phyloP scores from a whole-genome alignment of 2,113 vertebrate species.

The Redunca redunca region DNA sequence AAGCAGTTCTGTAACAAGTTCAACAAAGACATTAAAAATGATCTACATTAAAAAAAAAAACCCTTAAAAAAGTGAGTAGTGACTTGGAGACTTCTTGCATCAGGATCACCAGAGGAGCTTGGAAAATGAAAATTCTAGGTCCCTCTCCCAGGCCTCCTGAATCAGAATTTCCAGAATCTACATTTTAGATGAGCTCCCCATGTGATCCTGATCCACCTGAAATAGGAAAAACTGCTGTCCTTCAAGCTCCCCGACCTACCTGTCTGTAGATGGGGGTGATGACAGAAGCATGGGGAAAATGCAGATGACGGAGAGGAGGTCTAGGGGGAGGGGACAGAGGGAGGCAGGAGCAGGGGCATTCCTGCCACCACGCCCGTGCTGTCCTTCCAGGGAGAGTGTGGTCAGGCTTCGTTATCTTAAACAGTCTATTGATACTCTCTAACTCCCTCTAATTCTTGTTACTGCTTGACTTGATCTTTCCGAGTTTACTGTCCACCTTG shows the following conservation, averaged over 20 bases:
- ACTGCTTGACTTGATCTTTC: background rate
- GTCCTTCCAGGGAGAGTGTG: background rate
- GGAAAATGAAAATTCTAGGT: background rate
- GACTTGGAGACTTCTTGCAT: background rate
- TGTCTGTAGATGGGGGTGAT: rapidly evolving
- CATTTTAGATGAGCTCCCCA: background rate
- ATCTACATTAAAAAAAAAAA: background rate
- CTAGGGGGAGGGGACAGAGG: background rate
- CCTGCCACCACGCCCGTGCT: background rate
- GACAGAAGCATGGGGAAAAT: background rate
- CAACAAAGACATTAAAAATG: background rate
- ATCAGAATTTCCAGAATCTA: background rate
- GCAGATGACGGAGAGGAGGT: background rate
- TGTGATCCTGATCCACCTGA: background rate
- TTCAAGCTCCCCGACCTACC: background rate
- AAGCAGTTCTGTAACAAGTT: background rate
- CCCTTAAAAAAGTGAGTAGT: background rate
- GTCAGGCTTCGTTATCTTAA: background rate
- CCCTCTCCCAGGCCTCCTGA: background rate
- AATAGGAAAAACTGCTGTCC: background rate
- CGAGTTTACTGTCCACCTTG: background rate
- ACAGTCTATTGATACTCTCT: background rate
- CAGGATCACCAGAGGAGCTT: background rate
- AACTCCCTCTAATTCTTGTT: background rate
- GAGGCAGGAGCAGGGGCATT: background rate